Evolutionary conservation across 2,797 vertebrate genomes (phyloP), one percentile per base, ranked within the genome.

Genomic region (Sebastes taczanowskii): DNA sequence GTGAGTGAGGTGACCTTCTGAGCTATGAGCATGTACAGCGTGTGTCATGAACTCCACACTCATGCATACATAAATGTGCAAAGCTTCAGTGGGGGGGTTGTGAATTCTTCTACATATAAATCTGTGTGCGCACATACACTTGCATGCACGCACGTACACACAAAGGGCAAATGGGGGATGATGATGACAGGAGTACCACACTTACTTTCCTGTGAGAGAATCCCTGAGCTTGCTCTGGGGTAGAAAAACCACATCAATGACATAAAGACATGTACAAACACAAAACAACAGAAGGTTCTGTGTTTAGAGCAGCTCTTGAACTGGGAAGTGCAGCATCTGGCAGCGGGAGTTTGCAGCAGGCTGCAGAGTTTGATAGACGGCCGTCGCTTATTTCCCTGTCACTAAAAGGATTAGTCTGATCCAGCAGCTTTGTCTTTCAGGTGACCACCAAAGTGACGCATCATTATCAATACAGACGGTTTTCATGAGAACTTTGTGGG

Each of bases 131-230:
- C 94, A 90, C 88, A 88, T 42, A 83, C 83, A 85, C 85, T 84
- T 82, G 91, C 89, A 90, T 69, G 89, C 91, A 82, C 89, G 74
- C 90, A 90, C 83, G 86, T 65, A 84, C 83, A 91, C 49, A 49
- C 89, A 92, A 83, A 86, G 77, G 88, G 88, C 74, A 83, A 18
- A 78, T 73, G 80, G 63, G 69, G 74, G 80, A 42, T 86, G 88
- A 86, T 32, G 81, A 91, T 93, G 93, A 92, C 94, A 93, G 92
- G 91, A 94, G 89, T 92, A 89, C 93, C 89, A 78, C 95, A 99
- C 98, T 99, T 99, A 99, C 98, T 97, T 99, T 99, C 97, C 97
- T 97, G 96, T 96, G 97, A 96, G 97, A 94, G 96, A 97, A 94
- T 97, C 97, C 97, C 97, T 94, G 97, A 98, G 97, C 97, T 97